A percentile compares a stretch with the other conserved stretches of the same genome.
Evolutionary conservation across 2,113 vertebrate genomes (phyloP).

Genomic region (Bungarus multicinctus): DNA sequence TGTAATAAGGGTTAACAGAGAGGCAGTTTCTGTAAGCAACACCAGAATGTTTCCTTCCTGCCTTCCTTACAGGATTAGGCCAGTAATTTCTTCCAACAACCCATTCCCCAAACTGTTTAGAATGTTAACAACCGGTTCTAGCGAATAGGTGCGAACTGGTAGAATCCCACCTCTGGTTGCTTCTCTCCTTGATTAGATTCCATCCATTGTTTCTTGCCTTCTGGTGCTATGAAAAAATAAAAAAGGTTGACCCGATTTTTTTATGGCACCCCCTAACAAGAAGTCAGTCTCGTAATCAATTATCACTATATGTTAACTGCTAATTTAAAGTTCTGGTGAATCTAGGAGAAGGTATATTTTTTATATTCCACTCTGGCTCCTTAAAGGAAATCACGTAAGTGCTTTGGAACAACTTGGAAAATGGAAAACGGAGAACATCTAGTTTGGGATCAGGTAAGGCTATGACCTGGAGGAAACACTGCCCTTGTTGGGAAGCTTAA

Average conservation of each 20-base stretch:
- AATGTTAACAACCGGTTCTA: too few species aligned
- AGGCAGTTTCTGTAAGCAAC: too few species aligned
- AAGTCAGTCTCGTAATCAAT: background rate
- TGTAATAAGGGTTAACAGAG: too few species aligned
- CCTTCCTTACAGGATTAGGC: too few species aligned
- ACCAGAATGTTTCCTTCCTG: too few species aligned
- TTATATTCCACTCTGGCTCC: background rate
- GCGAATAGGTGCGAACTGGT: too few species aligned
- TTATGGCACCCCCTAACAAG: background rate
- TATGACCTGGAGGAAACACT: background rate
- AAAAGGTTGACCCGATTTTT: background rate
- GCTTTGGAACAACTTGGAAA: background rate
- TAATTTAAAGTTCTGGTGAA: background rate
- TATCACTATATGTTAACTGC: background rate
- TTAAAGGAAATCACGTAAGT: background rate
- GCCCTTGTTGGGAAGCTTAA: background rate
- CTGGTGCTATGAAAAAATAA: background rate
- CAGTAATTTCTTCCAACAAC: too few species aligned
- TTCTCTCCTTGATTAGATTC: background rate
- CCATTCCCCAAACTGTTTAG: too few species aligned
- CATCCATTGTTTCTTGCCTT: background rate
- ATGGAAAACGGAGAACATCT: background rate
- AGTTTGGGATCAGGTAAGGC: background rate
- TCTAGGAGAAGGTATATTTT: background rate
- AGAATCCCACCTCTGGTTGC: too few species aligned